Evolutionary conservation across 2,888 invertebrate genomes (phyloP).

Genomic region (Chloroclystis v-ata): DNA sequence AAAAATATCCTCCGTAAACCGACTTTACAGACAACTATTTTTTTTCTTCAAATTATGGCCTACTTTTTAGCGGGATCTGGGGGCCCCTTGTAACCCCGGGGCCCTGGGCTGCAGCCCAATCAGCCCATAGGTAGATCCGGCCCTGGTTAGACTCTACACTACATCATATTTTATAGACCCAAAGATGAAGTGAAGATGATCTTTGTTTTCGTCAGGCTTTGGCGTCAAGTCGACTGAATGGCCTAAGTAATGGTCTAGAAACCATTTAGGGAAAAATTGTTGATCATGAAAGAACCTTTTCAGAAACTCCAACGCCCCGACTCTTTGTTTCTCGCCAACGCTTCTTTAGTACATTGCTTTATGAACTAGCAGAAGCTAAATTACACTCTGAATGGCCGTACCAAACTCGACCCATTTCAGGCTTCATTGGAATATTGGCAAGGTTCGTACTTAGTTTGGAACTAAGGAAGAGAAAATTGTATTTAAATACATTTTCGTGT

Average conservation of each 20-base stretch:
- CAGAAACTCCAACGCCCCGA: neutral
- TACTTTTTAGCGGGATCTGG: too few species aligned
- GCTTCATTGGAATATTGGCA: slow-evolving; percentile 2
- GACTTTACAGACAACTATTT: too few species aligned
- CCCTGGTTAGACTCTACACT: too few species aligned
- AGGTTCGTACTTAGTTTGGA: neutral
- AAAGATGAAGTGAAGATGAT: too few species aligned
- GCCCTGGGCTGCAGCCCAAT: too few species aligned
- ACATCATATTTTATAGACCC: too few species aligned
- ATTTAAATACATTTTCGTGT: neutral
- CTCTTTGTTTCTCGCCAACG: neutral
- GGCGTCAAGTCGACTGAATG: neutral
- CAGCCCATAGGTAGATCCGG: too few species aligned
- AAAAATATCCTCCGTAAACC: too few species aligned
- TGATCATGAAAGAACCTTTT: neutral
- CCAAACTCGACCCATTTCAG: neutral
- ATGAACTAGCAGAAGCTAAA: slow-evolving; percentile 3
- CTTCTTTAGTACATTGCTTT: neutral
- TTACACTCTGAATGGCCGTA: neutral
- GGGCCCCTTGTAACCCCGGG: too few species aligned
- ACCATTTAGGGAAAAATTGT: neutral
- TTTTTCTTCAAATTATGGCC: too few species aligned
- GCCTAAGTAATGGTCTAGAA: neutral
- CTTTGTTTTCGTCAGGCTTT: neutral
- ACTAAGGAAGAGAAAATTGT: neutral